Evolutionary conservation across 1,140 invertebrate genomes (phyloP).

Genomic region (Drosophila tristis): DNA sequence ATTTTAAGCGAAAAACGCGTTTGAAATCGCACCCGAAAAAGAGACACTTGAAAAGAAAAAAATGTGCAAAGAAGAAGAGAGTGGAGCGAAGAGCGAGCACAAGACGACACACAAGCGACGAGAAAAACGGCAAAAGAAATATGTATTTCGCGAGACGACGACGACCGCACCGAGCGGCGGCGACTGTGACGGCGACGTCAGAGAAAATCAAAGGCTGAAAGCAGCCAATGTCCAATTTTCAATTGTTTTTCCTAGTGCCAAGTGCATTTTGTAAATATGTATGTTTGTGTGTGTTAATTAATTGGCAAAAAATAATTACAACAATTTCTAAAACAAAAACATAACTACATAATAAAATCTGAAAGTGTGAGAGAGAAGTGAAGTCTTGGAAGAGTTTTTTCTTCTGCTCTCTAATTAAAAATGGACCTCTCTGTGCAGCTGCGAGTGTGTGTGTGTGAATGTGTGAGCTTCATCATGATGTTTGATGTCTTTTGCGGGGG

Average conservation of each 20-base stretch:
- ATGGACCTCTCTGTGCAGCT: slow-evolving; percentile 53
- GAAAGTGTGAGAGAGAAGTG: slow-evolving; percentile 37
- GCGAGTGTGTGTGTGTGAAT: slow-evolving; percentile 23
- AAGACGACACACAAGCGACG: slow-evolving; percentile 73
- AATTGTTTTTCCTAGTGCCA: slow-evolving; percentile 72
- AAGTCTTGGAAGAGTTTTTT: slow-evolving; percentile 25
- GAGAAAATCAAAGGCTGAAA: slow-evolving; percentile 43
- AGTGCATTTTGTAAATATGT: slow-evolving; percentile 57
- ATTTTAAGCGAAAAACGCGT: slow-evolving; percentile 70
- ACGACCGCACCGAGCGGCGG: slow-evolving; percentile 33
- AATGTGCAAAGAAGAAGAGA: slow-evolving; percentile 80
- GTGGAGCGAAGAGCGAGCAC: slow-evolving; percentile 46
- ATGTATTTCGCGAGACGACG: slow-evolving; percentile 82
- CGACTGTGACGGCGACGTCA: slow-evolving; percentile 11
- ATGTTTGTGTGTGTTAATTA: slow-evolving; percentile 60
- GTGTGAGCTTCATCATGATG: slow-evolving; percentile 34
- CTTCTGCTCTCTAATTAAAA: slow-evolving; percentile 57
- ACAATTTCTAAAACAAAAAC: slow-evolving; percentile 40
- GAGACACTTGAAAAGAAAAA: slow-evolving; percentile 80
- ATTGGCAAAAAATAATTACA: slow-evolving; percentile 52
- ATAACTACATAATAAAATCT: slow-evolving; percentile 29
- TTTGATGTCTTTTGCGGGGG: slow-evolving; percentile 40
- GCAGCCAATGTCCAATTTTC: slow-evolving; percentile 71
- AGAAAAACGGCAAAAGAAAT: slow-evolving; percentile 78
- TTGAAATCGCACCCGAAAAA: slow-evolving; percentile 53